Evolutionary conservation across 2,113 vertebrate species (phyloP).

Genomic region (Gnathonemus echidnorhynchus): DNA sequence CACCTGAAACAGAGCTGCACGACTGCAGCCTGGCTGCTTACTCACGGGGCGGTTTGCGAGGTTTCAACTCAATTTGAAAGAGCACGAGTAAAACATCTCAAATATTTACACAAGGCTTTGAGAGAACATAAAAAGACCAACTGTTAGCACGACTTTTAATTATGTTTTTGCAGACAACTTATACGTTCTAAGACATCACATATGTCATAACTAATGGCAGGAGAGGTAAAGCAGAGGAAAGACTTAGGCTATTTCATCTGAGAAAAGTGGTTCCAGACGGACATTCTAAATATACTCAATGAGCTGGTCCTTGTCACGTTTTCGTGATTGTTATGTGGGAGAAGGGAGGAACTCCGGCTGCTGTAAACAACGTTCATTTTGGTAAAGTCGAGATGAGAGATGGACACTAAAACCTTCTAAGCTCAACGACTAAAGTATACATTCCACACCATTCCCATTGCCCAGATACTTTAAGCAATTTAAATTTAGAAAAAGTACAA

Average conservation of each 20-base stretch:
- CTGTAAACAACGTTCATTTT: neutral
- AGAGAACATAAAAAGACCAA: neutral
- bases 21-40: constrained; percentile 33
- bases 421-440: neutral
- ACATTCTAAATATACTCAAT: neutral
- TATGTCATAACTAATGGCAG: neutral
- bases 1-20: constrained; percentile 43
- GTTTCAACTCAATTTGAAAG: constrained; percentile 17
- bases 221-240: neutral
- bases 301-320: neutral
- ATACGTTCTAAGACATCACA: neutral
- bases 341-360: neutral
- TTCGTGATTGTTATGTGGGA: neutral
- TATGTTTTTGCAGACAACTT: neutral
- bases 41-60: constrained; percentile 36
- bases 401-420: neutral
- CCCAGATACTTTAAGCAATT: neutral
- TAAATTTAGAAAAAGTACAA: neutral
- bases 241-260: neutral
- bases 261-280: neutral
- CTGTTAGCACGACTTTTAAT: neutral
- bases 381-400: neutral
- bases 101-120: neutral
- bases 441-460: neutral
- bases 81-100: neutral